Base-by-base conservation (phyloP, 2,113 vertebrate genomes). In the Sprattus sprattus region DNA sequence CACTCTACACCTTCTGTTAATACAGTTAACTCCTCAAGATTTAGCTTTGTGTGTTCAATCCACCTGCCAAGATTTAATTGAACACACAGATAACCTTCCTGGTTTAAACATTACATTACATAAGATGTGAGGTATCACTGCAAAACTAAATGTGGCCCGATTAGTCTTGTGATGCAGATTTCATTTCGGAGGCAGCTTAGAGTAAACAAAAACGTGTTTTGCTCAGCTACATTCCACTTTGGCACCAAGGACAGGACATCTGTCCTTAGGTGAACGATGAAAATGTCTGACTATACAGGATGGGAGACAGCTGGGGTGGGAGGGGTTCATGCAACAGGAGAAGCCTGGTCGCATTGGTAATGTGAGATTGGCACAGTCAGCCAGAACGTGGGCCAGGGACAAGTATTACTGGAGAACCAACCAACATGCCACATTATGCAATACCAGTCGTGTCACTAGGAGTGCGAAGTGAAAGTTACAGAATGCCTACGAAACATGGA, bases 81-180 rank as follows among this genome's bases (percentile, higher is more conserved):
- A 45, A 39, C 28, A 3, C 80, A 16, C 9, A 84, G 45, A 71
- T 49, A 54, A 83, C 9, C 44, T 82, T 83, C 44, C 54, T 45
- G 46, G 11, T 82, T 25, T 2, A 85, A 84, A 86, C 71, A n/a
- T 75, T 85, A 82, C 39, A 67, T 50, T 78, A 83, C 39, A 18
- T 52, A 87, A 83, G 67, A 2, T 6, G 67, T 75, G 5, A 39
- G 28, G 54, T 22, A 22, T 60, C 54, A 20, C 39, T 78, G 46
- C 60, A n/a, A 87, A 82, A 15, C n/a, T 85, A n/a, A 57, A 84
- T 81, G 50, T 82, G 47, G 45, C 83, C 67, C 28, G 39, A 44
- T 45, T 20, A n/a, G 60, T 78, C 71, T 50, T 78, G 54, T 54
- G 45, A 83, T 84, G 46, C 10, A 39, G 39, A 11, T 15, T 39